Conservation (phyloP, 2,797 vertebrate genomes). For the Mycteria americana region DNA sequence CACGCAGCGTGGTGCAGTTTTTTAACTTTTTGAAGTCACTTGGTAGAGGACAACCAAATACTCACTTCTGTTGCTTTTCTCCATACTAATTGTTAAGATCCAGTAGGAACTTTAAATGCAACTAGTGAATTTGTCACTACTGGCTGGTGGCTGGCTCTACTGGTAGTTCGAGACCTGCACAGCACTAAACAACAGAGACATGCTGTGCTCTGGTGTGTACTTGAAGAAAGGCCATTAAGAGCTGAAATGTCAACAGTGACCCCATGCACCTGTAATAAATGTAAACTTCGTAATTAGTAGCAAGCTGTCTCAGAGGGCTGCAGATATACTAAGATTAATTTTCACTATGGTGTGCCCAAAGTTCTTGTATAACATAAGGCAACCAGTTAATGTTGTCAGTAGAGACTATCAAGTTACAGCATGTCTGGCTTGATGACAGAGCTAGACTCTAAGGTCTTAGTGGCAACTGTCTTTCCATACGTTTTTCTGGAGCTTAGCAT, state of each 20-base stretch:
- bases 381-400: background rate
- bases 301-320: constrained; percentile 21
- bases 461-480: background rate
- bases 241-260: constrained; percentile 37
- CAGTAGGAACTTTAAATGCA: background rate
- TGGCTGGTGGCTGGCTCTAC: background rate
- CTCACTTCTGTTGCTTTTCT: background rate
- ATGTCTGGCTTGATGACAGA: background rate
- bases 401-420: background rate
- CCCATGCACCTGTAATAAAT: constrained; percentile 50
- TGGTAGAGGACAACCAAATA: background rate
- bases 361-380: background rate
- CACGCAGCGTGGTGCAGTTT: background rate
- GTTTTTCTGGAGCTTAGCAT: background rate
- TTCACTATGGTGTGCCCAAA: background rate
- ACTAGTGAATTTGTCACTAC: background rate
- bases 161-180: background rate
- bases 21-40: background rate
- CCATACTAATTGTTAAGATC: background rate
- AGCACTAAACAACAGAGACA: background rate
- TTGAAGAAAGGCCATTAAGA: constrained; percentile 27
- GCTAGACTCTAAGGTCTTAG: background rate
- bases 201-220: constrained; percentile 17
- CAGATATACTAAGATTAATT: constrained; percentile 41
- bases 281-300: constrained; percentile 54